Percentiles rank a stretch among this genome's conserved stretches.
These are phyloP conservation scores for Drosophila leontia DNA, from an alignment of 1,140 invertebrate genomes.

Conservation along the genomic window DNA sequence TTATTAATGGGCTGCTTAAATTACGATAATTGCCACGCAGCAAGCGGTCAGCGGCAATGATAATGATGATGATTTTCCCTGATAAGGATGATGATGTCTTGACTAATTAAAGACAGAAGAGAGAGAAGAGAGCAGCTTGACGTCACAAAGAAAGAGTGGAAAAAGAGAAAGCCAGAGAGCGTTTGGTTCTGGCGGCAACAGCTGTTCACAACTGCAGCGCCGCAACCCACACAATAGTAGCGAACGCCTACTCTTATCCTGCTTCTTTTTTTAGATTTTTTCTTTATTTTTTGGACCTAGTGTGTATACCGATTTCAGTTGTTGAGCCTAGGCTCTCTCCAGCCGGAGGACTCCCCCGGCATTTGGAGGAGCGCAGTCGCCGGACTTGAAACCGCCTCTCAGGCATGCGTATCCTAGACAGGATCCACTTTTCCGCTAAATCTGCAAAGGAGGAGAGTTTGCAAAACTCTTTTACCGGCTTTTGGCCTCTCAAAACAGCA, in stretches of 20 bases:
- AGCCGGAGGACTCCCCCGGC: constrained; percentile 49
- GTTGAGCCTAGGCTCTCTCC: constrained; percentile 54
- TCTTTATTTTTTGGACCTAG: background rate
- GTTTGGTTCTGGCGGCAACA: constrained; percentile 43
- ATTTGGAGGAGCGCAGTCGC: constrained; percentile 53
- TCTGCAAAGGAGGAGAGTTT: constrained; percentile 48
- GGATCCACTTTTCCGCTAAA: constrained; percentile 53
- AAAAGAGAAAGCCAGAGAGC: constrained; percentile 2
- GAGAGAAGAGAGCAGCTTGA: constrained; percentile 37
- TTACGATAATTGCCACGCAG: constrained; percentile 54
- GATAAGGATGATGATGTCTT: constrained; percentile 38
- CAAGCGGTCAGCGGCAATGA: constrained; percentile 22
- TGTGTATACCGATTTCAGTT: constrained; percentile 69
- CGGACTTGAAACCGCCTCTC: constrained; percentile 22
- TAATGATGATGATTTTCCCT: constrained; percentile 14
- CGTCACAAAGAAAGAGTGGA: constrained; percentile 36
- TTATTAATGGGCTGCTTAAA: constrained; percentile 66
- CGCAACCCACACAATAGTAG: constrained; percentile 43
- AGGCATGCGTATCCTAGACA: constrained; percentile 27
- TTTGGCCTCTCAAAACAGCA: constrained; percentile 57
- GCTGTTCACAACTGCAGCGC: constrained; percentile 65
- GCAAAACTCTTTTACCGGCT: constrained; percentile 43
- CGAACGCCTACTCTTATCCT: constrained; percentile 1
- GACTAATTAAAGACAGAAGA: constrained; percentile 57
- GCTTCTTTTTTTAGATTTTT: background rate